Base-by-base conservation (phyloP, 2,113 vertebrate species). In the Scophthalmus maximus region DNA sequence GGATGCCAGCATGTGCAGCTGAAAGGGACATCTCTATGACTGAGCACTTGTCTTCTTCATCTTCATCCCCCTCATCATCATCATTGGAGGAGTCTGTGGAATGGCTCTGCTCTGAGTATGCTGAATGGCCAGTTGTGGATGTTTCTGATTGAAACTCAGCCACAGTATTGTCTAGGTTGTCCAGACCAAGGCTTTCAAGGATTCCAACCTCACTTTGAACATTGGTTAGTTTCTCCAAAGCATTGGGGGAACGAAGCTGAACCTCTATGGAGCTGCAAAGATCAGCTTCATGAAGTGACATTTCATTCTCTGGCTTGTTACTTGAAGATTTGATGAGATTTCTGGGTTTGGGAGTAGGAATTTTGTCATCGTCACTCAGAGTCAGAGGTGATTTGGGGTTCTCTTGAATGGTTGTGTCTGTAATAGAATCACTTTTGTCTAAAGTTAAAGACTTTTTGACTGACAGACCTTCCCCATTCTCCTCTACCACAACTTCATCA, bases 51-150 rank as follows among this genome's bases (percentile, higher is more conserved):
- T 98, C 89, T 12, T 90, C 88, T 46, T 91, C 87, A 30, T 89
- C 89, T 14, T 90, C 91, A 2, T 86, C 86, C 11, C 80, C 83
- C 2, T 61, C 77, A 3, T 85, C 78, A 30, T 92, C 96, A 78
- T 97, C 96, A n/a, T 94, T 92, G 18, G 96, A 98, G 27, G 96
- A 97, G 69, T 96, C 96, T 6, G 95, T 95, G 11, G 94, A 96
- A 61, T 90, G 88, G 1, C 88, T 88, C 55, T 92, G 89, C 34
- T 94, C 93, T 68, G 90, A 92, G 84, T 85, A 88, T n/a, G 90
- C 62, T 14, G 79, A 90, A 79, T 84, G 90, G 47, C 81, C 87
- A 78, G 86, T 70, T 59, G 91, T 74, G 20, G 91, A 90, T 73
- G 92, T 92, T 72, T 91, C 91, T 66, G 93, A 87, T 38, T 95